Base-by-base conservation (phyloP, 2,888 invertebrate genomes). In the Cepaea hortensis region DNA sequence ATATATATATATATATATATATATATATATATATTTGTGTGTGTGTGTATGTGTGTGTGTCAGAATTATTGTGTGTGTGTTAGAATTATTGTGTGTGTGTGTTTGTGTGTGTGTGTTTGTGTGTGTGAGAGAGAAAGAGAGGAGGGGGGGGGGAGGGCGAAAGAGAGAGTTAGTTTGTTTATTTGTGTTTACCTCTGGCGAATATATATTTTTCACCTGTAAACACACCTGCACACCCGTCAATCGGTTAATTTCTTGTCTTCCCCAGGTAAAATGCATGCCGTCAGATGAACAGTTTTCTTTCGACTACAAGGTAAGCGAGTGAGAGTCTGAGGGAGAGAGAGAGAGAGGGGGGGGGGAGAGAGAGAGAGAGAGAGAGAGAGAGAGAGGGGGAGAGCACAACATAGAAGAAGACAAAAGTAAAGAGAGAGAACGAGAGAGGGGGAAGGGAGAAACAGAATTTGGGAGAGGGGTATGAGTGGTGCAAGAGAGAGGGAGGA, bases 211-310 rank as follows among this genome's bases (percentile, higher is more conserved):
- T 55, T 11, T 35, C 11, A 55, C 55, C 55, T 55, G 55, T 55
- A 55, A 55, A 55, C 55, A 6, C 11, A 55, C 55, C 55, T 55
- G 55, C 7, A 55, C 55, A 55, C 11, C 55, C 11, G 55, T 55
- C 55, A 55, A 3, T 55, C 55, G 11, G 11, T 55, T 9, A 55
- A 55, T 11, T 55, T 6, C 11, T 55, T 55, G 55, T 55, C 23
- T 65, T 72, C 46, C 35, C 15, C 75, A 73, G 80, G 72, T 81
- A 50, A 72, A 81, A 35, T 35, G 11, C 4, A 81, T 75, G 80
- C 85, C 70, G 5, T 80, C 85, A 72, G 80, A 81, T 23, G 81
- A 73, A 35, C 85, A 81, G 80, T 76, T 84, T 55, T 83, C 83
- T 9, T 83, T 83, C 68, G 83, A 83, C 35, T 83, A 83, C 68